Evolutionary conservation across 2,888 invertebrate species (phyloP), one percentile per base, ranked within the genome.

Genomic region (Drosophila pegasa): DNA sequence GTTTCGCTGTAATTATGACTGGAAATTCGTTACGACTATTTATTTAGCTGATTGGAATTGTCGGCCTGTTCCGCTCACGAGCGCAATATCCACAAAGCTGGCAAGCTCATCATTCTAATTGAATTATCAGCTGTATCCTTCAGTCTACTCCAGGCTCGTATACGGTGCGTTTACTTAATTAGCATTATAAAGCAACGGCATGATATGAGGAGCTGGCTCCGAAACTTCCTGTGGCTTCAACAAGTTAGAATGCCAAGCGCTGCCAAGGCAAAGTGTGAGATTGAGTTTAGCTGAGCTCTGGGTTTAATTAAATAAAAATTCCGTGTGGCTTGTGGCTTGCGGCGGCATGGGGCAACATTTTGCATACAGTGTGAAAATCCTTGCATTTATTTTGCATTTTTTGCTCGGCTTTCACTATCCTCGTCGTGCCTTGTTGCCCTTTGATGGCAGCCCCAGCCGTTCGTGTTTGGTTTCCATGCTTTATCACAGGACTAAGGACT

Each of bases 121-220:
- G 40, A 77, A 55, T 77, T 55, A 47, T 14, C 33, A 25, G 33
- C 4, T 51, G 47, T 38, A 22, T 22, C 16, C 56, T 35, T 27
- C 45, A 50, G 27, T 25, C 20, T 31, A 48, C 41, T 16, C 14
- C 14, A 38, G 47, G 40, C 52, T 41, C n/a, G 55, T 60, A 51
- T 16, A 33, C 75, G 38, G 58, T 45, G 73, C 80, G 77, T 86
- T 83, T 74, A 80, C 65, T 69, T 84, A 83, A 81, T 81, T 83
- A 83, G 64, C 63, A 50, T 35, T 64, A 52, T 55, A 66, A 64
- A 69, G 60, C 27, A 59, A 66, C 51, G 50, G 50, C 50, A 54
- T 37, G 55, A 73, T 64, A 61, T 65, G 65, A 37, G 29, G 38
- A 7, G 43, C 38, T 41, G 9, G 47, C 25, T 37, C 48, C 12